phyloP scores from a whole-genome alignment of 2,888 invertebrate species.

The Aelia acuminata region DNA sequence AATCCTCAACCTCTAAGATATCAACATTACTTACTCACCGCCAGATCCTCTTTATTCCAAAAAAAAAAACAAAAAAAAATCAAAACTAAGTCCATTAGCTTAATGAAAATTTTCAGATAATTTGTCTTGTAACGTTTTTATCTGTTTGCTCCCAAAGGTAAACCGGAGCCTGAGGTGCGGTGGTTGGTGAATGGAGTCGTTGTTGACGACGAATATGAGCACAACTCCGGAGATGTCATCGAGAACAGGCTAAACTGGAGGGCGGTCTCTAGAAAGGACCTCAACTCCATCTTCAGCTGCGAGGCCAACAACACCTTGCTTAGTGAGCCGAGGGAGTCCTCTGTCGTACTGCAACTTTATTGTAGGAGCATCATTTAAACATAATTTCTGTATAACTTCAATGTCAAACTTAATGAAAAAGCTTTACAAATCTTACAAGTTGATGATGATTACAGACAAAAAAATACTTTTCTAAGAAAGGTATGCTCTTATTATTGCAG shows the following conservation, averaged over 20 bases:
- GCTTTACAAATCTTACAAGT: too few relatives aligned
- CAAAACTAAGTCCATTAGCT: too few relatives aligned
- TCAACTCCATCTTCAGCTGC: conserved; percentile 89
- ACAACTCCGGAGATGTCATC: conserved; percentile 88
- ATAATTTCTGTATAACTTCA: neutral
- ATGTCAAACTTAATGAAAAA: too few relatives aligned
- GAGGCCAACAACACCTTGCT: conserved; percentile 89
- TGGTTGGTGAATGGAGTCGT: conserved; percentile 87
- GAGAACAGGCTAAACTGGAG: conserved; percentile 80
- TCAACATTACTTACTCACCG: too few relatives aligned
- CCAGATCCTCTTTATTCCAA: too few relatives aligned
- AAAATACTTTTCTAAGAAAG: neutral
- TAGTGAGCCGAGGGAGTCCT: conserved; percentile 83
- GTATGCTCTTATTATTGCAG: conserved; percentile 71
- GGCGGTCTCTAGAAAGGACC: conserved; percentile 82
- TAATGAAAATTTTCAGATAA: too few relatives aligned
- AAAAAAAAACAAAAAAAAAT: too few relatives aligned
- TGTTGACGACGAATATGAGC: conserved; percentile 86
- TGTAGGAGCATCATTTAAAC: conserved; percentile 74
- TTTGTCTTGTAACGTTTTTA: too few relatives aligned
- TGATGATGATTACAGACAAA: too few relatives aligned
- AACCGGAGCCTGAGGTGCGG: conserved; percentile 85
- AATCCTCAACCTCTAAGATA: too few relatives aligned
- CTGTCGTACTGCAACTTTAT: conserved; percentile 83
- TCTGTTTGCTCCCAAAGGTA: conserved; percentile 72